Evolutionary conservation across 2,888 invertebrate species (phyloP).

Genomic region (Sthenelais limicola): DNA sequence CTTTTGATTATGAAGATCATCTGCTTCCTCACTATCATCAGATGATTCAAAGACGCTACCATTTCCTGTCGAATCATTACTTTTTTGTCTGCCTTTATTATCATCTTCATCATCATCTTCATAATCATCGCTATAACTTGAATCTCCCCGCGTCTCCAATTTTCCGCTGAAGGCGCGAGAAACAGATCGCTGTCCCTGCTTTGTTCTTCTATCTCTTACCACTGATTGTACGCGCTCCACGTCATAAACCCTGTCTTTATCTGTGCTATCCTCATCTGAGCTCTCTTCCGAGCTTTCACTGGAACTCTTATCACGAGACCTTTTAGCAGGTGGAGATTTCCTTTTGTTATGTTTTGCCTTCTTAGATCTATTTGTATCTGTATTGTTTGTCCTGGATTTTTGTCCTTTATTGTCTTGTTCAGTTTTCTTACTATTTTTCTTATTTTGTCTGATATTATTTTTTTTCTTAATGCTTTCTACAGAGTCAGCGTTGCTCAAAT

Average conservation of each 20-base stretch:
- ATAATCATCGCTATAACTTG: too few relatives aligned
- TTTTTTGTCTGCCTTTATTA: not conserved
- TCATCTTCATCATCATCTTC: not conserved
- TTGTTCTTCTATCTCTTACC: constrained; percentile 8
- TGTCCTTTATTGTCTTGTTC: constrained; percentile 42
- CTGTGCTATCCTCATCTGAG: not conserved
- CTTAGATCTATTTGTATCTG: constrained; percentile 37
- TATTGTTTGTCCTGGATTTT: constrained; percentile 49
- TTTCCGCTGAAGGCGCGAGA: constrained; percentile 11
- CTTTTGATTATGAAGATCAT: too few relatives aligned
- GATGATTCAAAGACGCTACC: too few relatives aligned
- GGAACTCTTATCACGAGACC: not conserved
- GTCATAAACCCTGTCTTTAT: constrained; percentile 18
- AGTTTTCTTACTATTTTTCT: constrained; percentile 50
- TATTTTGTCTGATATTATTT: constrained; percentile 52
- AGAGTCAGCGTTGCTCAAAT: not conserved
- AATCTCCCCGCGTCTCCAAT: not conserved
- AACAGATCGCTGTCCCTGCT: not conserved
- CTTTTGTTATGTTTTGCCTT: constrained; percentile 14
- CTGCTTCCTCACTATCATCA: too few relatives aligned
- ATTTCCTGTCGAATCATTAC: not conserved
- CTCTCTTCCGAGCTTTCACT: not conserved
- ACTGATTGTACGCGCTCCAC: constrained; percentile 14
- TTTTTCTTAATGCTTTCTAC: not conserved
- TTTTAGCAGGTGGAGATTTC: not conserved